Evolutionary conservation across 2,888 invertebrate species (phyloP), one percentile per base, ranked within the genome.

Genomic region (Mythimna ferrago): DNA sequence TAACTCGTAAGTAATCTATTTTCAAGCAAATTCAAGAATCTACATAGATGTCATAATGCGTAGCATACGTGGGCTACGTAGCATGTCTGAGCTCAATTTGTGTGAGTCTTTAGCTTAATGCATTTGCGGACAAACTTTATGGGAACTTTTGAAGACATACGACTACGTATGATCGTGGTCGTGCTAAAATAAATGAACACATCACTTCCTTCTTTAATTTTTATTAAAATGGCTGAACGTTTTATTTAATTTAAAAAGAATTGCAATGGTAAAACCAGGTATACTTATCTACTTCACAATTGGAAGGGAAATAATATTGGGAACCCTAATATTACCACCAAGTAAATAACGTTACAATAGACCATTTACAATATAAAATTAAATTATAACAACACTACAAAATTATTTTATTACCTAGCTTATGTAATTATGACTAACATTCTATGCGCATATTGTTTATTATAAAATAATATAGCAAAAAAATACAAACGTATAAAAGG

Each of bases 391-490:
- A 80, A 84, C 66, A 64, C 38, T 67, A 78, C 74, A 78, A 73
- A 71, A 76, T 71, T 70, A 78, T 66, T 71, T 56, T 62, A 78
- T 51, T 19, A 68, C 53, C 60, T 80, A 66, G 79, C 70, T 71
- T 75, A 76, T 48, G 48, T 48, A 48, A 19, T 48, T 48, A 16
- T 73, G 78, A 82, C 82, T 80, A 85, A 86, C 86, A 88, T 77
- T 62, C 86, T 88, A 88, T 88, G 88, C 87, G 87, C 86, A 71
- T 74, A 76, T 71, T 51, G 67, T 51, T 66, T 71, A 74, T 44
- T 69, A 69, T 61, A 44, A 67, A 76, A 66, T 57, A 66, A 63
- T 64, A 72, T 65, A 68, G n/a, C 63, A 75, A 26, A 58, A 58
- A 66, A 61, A 60, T 66, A 44, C 48, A 73, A 26, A 9, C 61